Evolutionary conservation across 2,113 vertebrate genomes (phyloP), one percentile per base, ranked within the genome.

Genomic region (Xiphias gladius): DNA sequence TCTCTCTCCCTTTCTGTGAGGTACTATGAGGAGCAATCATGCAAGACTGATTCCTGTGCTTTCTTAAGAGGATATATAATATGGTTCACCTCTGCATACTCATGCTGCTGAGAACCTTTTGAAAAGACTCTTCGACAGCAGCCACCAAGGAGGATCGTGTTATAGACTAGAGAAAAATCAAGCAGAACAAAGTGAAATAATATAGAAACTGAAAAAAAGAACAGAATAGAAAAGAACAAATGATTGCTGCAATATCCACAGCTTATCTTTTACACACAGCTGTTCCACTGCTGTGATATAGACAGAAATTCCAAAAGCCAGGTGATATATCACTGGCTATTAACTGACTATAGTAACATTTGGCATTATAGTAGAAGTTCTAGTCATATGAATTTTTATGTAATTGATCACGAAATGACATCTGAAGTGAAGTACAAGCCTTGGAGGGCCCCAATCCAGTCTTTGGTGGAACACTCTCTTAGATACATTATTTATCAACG

Each of bases 31-130:
- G 76, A 58, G 89, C 90, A 89, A 90, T 91, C 91, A 94, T 88
- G 94, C 90, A 16, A 73, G 72, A 92, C 93, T 93, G 92, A 94
- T 94, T 94, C 92, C 87, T 76, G 84, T 74, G 90, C 87, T 92
- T 90, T 87, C 89, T 94, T 93, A 94, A 92, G 89, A 92, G 93
- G 90, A 92, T 88, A 92, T 89, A 90, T 93, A 92, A 94, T 92
- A 91, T 90, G 91, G 85, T 90, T 93, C 86, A 91, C 89, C 88
- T 93, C 82, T 89, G 84, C 84, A 84, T 89, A 86, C 89, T 89
- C 81, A 82, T 89, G 85, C 90, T 30, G 79, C 86, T 80, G 76
- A 86, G 65, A 88, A 79, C 65, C 79, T 57, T 90, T 90, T 83
- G 68, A 90, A 72, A 87, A 82, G 65, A 55, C 68, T 83, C 68